phyloP scores from a whole-genome alignment of 35 echinoderm and acorn worm species.

The Chiridota heheva region DNA sequence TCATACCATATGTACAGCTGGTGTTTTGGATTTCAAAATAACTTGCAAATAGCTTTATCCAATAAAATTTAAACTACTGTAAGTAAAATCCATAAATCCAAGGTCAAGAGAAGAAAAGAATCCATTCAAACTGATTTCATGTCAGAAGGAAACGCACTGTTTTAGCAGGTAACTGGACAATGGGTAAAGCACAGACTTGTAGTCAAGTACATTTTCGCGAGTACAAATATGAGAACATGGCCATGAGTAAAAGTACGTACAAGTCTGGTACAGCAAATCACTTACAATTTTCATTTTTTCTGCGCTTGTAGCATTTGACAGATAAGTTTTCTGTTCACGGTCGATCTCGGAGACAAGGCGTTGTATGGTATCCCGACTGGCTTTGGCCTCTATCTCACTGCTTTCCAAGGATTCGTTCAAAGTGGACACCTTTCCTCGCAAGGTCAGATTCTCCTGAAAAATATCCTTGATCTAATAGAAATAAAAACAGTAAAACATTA shows the following conservation, averaged over 20 bases:
- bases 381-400: constrained; percentile 88
- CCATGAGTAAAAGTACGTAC: constrained; percentile 2
- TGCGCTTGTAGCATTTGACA: constrained; percentile 54
- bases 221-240: not conserved
- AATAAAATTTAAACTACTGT: no score
- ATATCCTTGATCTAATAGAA: constrained; percentile 63
- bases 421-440: constrained; percentile 81
- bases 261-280: not conserved
- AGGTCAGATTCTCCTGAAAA: constrained; percentile 74
- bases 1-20: no score
- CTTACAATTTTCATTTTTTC: constrained; percentile 88
- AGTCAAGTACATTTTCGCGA: not conserved
- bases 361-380: constrained; percentile 89
- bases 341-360: constrained; percentile 84
- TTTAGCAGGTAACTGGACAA: no score
- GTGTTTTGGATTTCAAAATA: no score
- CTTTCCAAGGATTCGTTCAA: constrained; percentile 66
- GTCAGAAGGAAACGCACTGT: no score
- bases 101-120: no score
- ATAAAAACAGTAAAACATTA: not conserved
- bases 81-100: no score
- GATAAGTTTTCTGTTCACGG: constrained; percentile 71
- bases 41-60: no score
- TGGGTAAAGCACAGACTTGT: no score
- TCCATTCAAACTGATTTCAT: no score